Evolutionary conservation across 92 coral and sea anemone genomes (phyloP), one percentile per base, ranked within the genome.

Genomic region (Parazoanthus darwini): DNA sequence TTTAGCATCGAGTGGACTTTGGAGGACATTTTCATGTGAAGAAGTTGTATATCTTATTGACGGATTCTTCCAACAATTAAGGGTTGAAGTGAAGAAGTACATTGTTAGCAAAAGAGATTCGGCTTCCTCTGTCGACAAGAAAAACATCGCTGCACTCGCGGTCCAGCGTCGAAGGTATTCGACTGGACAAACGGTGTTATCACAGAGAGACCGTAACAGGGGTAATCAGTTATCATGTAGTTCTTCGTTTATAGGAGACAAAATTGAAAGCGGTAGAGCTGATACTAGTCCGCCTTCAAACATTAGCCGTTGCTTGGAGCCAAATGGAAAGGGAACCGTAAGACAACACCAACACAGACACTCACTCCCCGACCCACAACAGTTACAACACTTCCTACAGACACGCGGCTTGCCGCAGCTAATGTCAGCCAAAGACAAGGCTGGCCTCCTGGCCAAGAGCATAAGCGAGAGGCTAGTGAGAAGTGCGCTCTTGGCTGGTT

Each of bases 401-500:
- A 74, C 77, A 50, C 81, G 33, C 39, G 70, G 75, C 38, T 22
- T 36, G 8, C 86, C 65, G 39, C 86, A 92, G 33, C 67, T 79
- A 77, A 86, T 87, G 35, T 89, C 89, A 26, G 76, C 72, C 67
- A 85, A 90, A 6, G 98, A 97, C 50, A 96, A 91, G 50, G 94
- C 94, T 88, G 91, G 93, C 11, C 82, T 97, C 43, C 83, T 97
- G 77, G 98, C 98, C 59, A 94, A 93, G 91, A 85, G 85, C 66
- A 74, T 97, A 18, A 88, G 96, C 78, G 93, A 93, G 88, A 93
- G 99, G 82, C 93, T 97, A 16, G 95, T 97, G 39, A 94, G 93
- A 80, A 90, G 96, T 77, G 96, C 98, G n/a, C 85, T 97, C 59
- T 80, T 96, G 20, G 98, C 99, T n/a, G 99, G 96, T 9, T 92